Conservation (phyloP, 2,797 vertebrate species). For the Gymnothorax reevesii region DNA sequence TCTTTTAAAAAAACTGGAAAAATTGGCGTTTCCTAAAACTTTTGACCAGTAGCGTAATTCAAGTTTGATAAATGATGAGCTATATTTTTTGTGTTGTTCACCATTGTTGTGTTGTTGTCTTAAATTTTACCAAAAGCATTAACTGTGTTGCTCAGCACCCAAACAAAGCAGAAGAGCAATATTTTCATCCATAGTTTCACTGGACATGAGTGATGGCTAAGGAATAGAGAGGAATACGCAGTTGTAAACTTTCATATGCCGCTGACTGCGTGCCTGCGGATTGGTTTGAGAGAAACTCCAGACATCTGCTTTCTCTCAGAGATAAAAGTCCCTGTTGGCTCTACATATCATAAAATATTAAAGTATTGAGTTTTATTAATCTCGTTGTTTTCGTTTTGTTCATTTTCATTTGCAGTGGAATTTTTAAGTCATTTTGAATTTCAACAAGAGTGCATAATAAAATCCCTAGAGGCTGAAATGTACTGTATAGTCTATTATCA, state of each 20-base stretch:
- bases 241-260: constrained; percentile 5
- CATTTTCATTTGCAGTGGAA: background rate
- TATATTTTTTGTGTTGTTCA: background rate
- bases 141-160: background rate
- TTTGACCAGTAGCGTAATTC: too few relatives aligned
- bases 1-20: too few relatives aligned
- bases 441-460: constrained; percentile 20
- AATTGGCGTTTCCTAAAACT: too few relatives aligned
- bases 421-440: background rate
- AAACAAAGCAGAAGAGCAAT: background rate
- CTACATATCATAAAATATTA: background rate
- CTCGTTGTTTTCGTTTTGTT: background rate
- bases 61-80: too few relatives aligned
- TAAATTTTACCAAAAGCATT: background rate
- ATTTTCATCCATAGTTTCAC: background rate
- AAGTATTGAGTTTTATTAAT: background rate
- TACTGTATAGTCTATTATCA: constrained; percentile 24
- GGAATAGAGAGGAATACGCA: background rate
- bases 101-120: background rate
- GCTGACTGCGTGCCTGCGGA: background rate
- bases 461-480: constrained; percentile 22
- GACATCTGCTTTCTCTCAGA: background rate
- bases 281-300: background rate
- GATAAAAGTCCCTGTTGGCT: background rate
- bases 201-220: background rate